Base-by-base conservation (phyloP, 2,888 invertebrate species). In the Acleris holmiana region DNA sequence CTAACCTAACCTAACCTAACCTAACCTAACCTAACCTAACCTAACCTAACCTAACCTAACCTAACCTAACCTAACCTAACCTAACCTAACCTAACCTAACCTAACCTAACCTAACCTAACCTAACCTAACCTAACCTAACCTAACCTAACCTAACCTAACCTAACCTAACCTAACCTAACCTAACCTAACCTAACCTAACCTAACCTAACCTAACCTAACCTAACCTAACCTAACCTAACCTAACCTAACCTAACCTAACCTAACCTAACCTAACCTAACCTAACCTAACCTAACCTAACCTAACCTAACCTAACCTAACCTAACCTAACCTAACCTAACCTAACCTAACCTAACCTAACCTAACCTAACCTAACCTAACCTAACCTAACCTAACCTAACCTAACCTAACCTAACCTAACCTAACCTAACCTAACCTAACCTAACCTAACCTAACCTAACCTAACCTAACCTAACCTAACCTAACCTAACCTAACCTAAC, bases 301-400 rank as follows among this genome's bases (percentile, higher is more conserved):
- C 51, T 51, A 51, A 51, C 51, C 51, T 51, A 51, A 51, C 51
- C 51, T 51, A 51, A 51, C 51, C 51, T 51, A 51, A 51, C 51
- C 51, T 51, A 51, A 51, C 51, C 51, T 51, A 51, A 51, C 51
- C 51, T 51, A 51, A 51, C 51, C 51, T 57, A 66, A 66, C 60
- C 66, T 60, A 66, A 66, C 61, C 61, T 54, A 61, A 61, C 61
- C 61, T 54, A 61, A 61, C 61, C 61, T 54, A 61, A 61, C 61
- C 61, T 54, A 61, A 61, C 61, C 61, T 54, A 61, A 61, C 48
- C 48, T 48, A 48, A 48, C 48, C 48, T 48, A 48, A 48, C 48
- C 48, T 48, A 48, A 48, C 48, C 48, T 48, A 48, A 48, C 48
- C 48, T 48, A 48, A 48, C 48, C 48, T 48, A 48, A 48, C 48